phyloP scores from a whole-genome alignment of 2,797 vertebrate genomes.

The Pseudochromis fuscus region DNA sequence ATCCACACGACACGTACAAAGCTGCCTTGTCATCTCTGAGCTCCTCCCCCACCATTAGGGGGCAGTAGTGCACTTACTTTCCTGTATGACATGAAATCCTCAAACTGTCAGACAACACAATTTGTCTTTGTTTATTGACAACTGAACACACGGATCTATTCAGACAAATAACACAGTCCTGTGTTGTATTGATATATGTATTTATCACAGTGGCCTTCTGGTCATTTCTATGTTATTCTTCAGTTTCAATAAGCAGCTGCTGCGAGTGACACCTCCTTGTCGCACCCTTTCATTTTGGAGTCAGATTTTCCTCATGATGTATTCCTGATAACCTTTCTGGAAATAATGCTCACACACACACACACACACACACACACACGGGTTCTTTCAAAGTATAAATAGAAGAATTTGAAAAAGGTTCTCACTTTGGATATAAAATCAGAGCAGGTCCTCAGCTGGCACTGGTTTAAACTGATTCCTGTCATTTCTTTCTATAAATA shows the following conservation, averaged over 20 bases:
- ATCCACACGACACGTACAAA: not conserved
- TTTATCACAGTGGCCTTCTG: slow-evolving; percentile 1
- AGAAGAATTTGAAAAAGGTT: not conserved
- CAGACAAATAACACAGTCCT: slow-evolving; percentile 19
- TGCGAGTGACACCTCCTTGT: slow-evolving; percentile 25
- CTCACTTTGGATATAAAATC: slow-evolving; percentile 16
- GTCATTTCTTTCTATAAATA: slow-evolving; percentile 51
- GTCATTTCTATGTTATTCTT: not conserved
- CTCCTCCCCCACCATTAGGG: slow-evolving; percentile 60
- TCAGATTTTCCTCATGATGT: slow-evolving; percentile 5
- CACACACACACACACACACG: slow-evolving; percentile 7
- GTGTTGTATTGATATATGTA: slow-evolving; percentile 20
- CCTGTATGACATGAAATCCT: not conserved
- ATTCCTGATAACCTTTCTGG: not conserved
- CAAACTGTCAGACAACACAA: not conserved
- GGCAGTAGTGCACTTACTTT: slow-evolving; percentile 64
- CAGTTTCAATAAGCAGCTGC: slow-evolving; percentile 19
- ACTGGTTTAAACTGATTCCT: slow-evolving; percentile 26
- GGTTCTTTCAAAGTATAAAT: not conserved
- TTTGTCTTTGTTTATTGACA: slow-evolving; percentile 46
- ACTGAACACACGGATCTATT: slow-evolving; percentile 36
- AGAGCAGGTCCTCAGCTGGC: slow-evolving; percentile 18
- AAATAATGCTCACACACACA: slow-evolving; percentile 5
- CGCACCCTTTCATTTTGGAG: slow-evolving; percentile 26
- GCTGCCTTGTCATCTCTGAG: not conserved